Evolutionary conservation across 1,140 invertebrate species (phyloP), one percentile per base, ranked within the genome.

Genomic region (Apolygus lucorum): DNA sequence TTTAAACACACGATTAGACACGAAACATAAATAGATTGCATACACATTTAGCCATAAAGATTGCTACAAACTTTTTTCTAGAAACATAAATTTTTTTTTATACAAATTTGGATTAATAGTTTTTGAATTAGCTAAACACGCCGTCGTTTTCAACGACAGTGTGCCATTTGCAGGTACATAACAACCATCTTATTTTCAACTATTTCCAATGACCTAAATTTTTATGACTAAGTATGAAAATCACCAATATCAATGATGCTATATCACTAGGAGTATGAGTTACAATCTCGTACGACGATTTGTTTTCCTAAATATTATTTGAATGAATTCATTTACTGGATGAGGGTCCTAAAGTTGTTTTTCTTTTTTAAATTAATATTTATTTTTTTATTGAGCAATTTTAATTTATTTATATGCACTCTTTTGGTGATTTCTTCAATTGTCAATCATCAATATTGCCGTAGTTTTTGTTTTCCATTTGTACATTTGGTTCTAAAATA

Each of bases 51-150:
- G 34, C 25, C 65, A 28, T 65, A 70, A 70, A 69, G 65, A 25
- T 66, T 66, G 54, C 54, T 59, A 59, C 54, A 22, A 59, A 17
- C 22, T 14, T 59, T 59, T 59, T 59, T 59, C 54, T 59, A 59
- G 54, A 59, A 59, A 59, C 54, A 24, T 59, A 59, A 22, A 59
- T 14, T 59, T 59, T 49, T 26, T 25, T 28, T 34, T 42, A 64
- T 59, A 59, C 64, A 67, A 70, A 54, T 70, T 68, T 70, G 65
- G 69, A 52, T 66, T 67, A 64, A 70, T 70, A 65, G n/a, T n/a
- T n/a, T n/a, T 34, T 59, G 52, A 68, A 62, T 70, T 67, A 70
- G 49, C 65, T 70, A 70, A 62, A 70, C 28, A 42, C 24, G 26
- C 65, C 26, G 17, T 70, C 65, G 63, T 70, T 70, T 26, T 63